Conservation (phyloP, 1,140 invertebrate species). For the Drosophila yakuba region DNA sequence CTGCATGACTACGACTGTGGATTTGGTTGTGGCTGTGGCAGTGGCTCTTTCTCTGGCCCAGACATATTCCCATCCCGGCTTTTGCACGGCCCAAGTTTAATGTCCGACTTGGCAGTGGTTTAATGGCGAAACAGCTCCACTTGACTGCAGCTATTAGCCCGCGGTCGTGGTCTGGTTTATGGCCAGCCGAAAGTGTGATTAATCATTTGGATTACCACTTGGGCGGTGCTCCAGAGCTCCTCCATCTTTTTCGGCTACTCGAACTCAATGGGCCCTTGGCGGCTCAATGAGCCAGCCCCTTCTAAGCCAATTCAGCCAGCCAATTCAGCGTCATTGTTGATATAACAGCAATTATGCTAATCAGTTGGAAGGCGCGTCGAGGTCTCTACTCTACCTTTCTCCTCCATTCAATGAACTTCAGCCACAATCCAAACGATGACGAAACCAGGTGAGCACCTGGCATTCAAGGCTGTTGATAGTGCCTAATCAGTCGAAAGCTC, state of each 20-base stretch:
- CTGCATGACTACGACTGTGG: conserved; percentile 4
- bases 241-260: conserved; percentile 26
- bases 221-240: conserved; percentile 32
- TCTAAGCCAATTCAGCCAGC: conserved; percentile 34
- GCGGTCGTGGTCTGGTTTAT: conserved; percentile 36
- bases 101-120: conserved; percentile 59
- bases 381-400: conserved; percentile 66
- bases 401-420: conserved; percentile 69
- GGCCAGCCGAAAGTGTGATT: conserved; percentile 20
- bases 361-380: conserved; percentile 47
- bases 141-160: conserved; percentile 59
- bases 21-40: too few relatives aligned
- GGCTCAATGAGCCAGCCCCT: conserved; percentile 30
- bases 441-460: conserved; percentile 26
- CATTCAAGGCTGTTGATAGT: conserved; percentile 26
- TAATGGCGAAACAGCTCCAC: conserved; percentile 51
- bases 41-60: conserved; percentile 33
- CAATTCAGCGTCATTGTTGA: conserved; percentile 54
- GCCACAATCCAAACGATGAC: conserved; percentile 27
- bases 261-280: conserved; percentile 11
- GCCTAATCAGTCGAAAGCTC: conserved; percentile 37
- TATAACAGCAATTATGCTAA: conserved; percentile 77
- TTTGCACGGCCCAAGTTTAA: conserved; percentile 70
- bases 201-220: conserved; percentile 40
- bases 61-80: conserved; percentile 63